Base-by-base conservation (phyloP, 2,888 invertebrate species). In the Atethmia centrago region DNA sequence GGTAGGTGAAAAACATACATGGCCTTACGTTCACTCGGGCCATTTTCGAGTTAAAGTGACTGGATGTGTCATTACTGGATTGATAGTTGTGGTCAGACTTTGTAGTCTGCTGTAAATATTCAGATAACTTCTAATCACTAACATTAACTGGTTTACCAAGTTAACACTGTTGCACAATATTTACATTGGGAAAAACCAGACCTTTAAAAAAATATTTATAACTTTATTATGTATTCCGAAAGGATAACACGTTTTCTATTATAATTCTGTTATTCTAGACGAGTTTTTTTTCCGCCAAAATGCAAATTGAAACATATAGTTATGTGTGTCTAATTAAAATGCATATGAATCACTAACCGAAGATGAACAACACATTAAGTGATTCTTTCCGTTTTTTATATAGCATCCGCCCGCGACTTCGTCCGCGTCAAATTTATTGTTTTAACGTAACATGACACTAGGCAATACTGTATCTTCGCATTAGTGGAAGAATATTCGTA, bases 11-110 rank as follows among this genome's bases (percentile, higher is more conserved):
- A 77, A 84, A 85, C 84, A 84, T 82, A 85, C 65, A 71, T 84
- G 92, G 76, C 93, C 92, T 92, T 92, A 92, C 92, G 85, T 91
- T 92, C 93, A 90, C 92, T 36, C 36, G 7, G 36, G 36, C 4
- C 4, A 31, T 31, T 31, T 31, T 31, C 28, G 71, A 77, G 10
- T 45, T 80, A 74, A 47, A 82, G 31, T 53, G 36, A 77, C 86
- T 87, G 74, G 86, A 88, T 84, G 83, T 62, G 84, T 42, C 66
- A 47, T 47, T 45, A 62, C 36, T 62, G 47, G n/a, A 61, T 49
- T 49, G 19, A 45, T 31, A 49, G 36, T 16, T 10, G 12, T 16
- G 14, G 47, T 31, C 19, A 51, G 68, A 49, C 25, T 59, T 45
- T 19, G 42, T 47, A 19, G 5, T 12, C 28, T 16, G 28, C 19